Base-by-base conservation (phyloP, 2,797 vertebrate genomes). In the Caiman crocodilus region DNA sequence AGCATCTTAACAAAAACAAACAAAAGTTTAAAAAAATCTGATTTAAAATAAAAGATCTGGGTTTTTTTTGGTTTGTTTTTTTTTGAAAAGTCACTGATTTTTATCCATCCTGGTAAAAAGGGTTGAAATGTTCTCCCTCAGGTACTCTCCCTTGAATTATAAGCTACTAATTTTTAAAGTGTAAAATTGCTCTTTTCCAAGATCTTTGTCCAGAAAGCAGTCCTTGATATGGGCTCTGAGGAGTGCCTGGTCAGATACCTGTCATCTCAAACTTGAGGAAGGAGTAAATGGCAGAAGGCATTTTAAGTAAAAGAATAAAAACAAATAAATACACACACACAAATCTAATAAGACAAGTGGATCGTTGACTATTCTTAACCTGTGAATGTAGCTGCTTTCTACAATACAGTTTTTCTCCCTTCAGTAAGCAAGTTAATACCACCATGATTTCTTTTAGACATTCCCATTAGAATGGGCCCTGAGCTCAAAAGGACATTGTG, bases 401-500 rank as follows among this genome's bases (percentile, higher is more conserved):
- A 15, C 4, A 79, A 84, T 84, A 87, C 2, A 77, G 89, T 4
- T 17, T 57, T 82, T 9, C 61, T 69, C 4, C 63, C 71, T 42
- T 85, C 63, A 18, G 69, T 15, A 35, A 20, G 11, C 17, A 14
- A 73, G 69, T 50, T 73, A 16, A 50, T 20, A 73, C 20, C 35
- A 73, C 14, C 23, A 21, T 50, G 42, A 23, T 8, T 8, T 25
- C 42, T 20, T 23, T 73, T 15, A 15, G 23, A 42, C 32, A 71
- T 21, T 71, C 69, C 35, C 13, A 71, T 71, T 42, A 23, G 12
- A 4, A 60, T 82, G 60, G 20, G 7, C 6, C 7, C n/a, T 30
- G 15, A 5, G 26, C 13, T 21, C 21, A 63, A 56, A 56, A 79
- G 56, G 6, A 5, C 2, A 2, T 17, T 12, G 59, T 0, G 0